Conservation (phyloP, 2,113 vertebrate species). For the Piprites chloris region DNA sequence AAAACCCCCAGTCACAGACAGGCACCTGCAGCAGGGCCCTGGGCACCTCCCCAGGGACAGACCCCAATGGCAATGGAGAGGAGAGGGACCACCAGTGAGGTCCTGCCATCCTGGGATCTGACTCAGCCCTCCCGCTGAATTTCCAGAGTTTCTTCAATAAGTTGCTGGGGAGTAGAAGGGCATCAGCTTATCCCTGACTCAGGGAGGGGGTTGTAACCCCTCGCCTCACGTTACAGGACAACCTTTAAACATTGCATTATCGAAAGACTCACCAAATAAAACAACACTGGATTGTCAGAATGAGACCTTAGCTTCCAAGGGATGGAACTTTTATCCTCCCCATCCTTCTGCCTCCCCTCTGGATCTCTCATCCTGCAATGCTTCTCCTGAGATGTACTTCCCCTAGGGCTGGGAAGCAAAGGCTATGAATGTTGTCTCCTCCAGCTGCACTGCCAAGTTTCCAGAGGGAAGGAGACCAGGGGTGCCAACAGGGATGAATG, state of each 20-base stretch:
- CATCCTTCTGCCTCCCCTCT: background rate
- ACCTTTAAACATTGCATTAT: background rate
- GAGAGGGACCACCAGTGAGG: background rate
- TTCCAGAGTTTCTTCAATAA: background rate
- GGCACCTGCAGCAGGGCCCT: background rate
- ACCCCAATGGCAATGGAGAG: accelerated
- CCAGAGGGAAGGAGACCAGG: background rate
- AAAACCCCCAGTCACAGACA: background rate
- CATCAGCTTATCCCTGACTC: background rate
- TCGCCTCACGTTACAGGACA: background rate
- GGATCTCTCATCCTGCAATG: accelerated
- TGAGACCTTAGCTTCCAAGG: background rate
- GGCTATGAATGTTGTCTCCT: accelerated
- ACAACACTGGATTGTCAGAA: background rate
- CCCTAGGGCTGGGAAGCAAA: background rate
- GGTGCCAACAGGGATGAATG: background rate
- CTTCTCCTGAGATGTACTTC: background rate
- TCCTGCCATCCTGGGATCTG: background rate
- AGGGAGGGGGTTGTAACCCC: background rate
- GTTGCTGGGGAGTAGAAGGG: background rate
- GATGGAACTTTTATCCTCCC: background rate
- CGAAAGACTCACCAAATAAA: background rate
- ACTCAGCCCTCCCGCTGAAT: background rate
- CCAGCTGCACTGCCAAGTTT: background rate
- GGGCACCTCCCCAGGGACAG: background rate